These are phyloP conservation scores for Tragelaphus buxtoni DNA, from an alignment of 2,113 vertebrate species.

Conservation along the genomic window DNA sequence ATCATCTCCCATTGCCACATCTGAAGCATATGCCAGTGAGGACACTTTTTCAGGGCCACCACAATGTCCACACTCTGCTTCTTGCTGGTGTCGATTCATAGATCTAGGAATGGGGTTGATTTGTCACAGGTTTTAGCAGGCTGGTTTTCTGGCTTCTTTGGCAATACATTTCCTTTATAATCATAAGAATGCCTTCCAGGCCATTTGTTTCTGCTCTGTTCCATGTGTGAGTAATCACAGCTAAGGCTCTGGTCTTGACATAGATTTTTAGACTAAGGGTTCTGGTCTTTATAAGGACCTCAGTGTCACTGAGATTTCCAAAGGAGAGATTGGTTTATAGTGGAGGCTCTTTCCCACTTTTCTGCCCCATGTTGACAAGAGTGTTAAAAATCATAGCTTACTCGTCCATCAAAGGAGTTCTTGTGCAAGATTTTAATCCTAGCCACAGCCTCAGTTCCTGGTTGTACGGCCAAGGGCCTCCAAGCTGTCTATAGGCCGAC, in stretches of 20 bases:
- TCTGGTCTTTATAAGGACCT: slow-evolving; percentile 17
- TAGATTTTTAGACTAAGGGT: not conserved
- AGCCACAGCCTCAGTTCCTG: not conserved
- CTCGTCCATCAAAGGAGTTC: not conserved
- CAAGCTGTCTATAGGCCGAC: not conserved
- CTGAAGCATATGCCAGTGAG: not conserved
- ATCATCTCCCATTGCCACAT: not conserved
- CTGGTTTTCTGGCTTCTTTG: not conserved
- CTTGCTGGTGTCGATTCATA: not conserved
- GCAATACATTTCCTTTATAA: not conserved
- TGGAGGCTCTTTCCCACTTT: not conserved
- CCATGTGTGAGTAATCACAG: slow-evolving; percentile 19
- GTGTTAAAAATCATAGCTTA: not conserved
- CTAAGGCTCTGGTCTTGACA: not conserved
- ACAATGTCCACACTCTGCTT: not conserved
- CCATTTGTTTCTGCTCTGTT: slow-evolving; percentile 29
- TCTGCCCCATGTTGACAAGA: not conserved
- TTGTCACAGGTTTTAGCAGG: not conserved
- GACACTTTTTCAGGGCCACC: not conserved
- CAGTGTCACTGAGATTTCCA: not conserved
- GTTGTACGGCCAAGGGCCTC: not conserved
- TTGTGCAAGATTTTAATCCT: not conserved
- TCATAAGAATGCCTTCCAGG: not conserved
- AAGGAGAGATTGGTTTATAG: not conserved
- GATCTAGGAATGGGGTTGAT: not conserved